Evolutionary conservation across 2,113 vertebrate species (phyloP).

Genomic region (Aptenodytes forsteri): DNA sequence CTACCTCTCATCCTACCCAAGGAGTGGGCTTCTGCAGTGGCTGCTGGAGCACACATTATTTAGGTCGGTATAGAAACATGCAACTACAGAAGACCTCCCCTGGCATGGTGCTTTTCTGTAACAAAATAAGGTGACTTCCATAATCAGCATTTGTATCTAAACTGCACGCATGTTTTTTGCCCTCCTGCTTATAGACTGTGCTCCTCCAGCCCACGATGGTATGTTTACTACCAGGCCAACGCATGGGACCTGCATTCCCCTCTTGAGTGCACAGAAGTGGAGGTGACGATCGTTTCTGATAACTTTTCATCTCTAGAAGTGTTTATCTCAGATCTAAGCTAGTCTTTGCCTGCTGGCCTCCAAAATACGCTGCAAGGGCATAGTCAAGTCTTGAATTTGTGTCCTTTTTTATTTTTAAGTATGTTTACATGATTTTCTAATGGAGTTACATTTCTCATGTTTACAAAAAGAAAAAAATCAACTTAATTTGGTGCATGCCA

Average conservation of each 20-base stretch:
- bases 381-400: background rate
- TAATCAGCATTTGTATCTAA: background rate
- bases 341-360: background rate
- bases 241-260: background rate
- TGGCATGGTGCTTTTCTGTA: background rate
- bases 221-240: background rate
- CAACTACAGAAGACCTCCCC: background rate
- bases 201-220: background rate
- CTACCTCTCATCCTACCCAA: background rate
- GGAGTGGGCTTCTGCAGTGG: background rate
- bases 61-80: background rate
- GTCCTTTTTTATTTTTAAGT: background rate
- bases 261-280: background rate
- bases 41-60: background rate
- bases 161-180: background rate
- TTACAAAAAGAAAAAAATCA: background rate
- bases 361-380: background rate
- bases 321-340: background rate
- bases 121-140: background rate
- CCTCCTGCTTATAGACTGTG: background rate
- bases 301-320: background rate
- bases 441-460: background rate
- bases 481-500: background rate
- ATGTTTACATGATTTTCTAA: background rate
- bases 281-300: background rate